Base-by-base conservation (phyloP, 2,797 vertebrate genomes). In the Xenops minutus region DNA sequence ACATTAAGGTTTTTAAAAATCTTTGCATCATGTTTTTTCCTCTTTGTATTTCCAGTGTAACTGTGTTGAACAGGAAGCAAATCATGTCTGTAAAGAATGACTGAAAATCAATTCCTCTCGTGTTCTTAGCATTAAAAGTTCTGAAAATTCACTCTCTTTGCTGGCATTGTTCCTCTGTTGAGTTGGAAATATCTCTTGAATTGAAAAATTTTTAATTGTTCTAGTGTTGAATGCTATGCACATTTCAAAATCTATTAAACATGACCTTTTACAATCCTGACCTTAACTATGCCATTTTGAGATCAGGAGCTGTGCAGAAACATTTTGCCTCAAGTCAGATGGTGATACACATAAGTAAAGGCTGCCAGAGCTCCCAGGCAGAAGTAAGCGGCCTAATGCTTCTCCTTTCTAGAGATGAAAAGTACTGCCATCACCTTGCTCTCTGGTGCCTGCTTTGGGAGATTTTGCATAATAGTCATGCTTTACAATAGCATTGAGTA, bases 201-300 rank as follows among this genome's bases (percentile, higher is more conserved):
- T 3, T 2, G n/a, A 74, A 41, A 6, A 67, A 14, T 52, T 91
- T 82, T 89, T 59, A 91, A 71, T 74, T 80, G 32, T 29, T 15
- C 39, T 61, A 55, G 32, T 29, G 37, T 32, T 64, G 61, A 92
- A 72, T 46, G 46, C 51, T 80, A 17, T 49, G 56, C 39, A 58
- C 48, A 58, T 80, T 96, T 95, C 72, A 80, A 83, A 93, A 72
- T 83, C 72, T 88, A 58, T 94, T 90, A 88, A 85, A 23, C 8
- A 18, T 1, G 48, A 87, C 85, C 55, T 93, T 92, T 92, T 69
- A 55, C 20, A 85, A 21, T 67, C 41, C 56, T 80, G 88, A 92
- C 56, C 59, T 89, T 78, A 81, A 39, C 43, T 79, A 19, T 11
- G n/a, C 30, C 2, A 4, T 55, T 66, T 64, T 66, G 76, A 85